Conservation (phyloP, 2,113 vertebrate genomes). For the Symphodus melops region DNA sequence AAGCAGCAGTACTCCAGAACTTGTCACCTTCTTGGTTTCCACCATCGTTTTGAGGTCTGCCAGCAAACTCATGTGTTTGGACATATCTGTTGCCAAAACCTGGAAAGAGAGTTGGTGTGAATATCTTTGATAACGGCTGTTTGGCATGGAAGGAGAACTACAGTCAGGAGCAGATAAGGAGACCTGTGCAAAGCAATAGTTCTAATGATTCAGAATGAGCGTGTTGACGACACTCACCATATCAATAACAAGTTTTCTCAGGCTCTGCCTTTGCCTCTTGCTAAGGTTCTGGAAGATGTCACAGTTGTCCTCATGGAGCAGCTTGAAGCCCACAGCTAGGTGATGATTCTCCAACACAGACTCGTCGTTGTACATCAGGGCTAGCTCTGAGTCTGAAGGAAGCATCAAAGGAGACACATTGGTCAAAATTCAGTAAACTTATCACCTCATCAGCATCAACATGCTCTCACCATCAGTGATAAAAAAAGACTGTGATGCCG, state of each 20-base stretch:
- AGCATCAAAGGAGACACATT: background rate
- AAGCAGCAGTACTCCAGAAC: slow-evolving; percentile 92
- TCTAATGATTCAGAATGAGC: background rate
- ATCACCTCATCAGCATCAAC: background rate
- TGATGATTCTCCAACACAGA: slow-evolving; percentile 96
- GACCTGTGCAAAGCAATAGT: too few species aligned
- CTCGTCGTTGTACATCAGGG: slow-evolving; percentile 96
- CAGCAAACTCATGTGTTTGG: slow-evolving; percentile 95
- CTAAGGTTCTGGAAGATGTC: slow-evolving; percentile 95
- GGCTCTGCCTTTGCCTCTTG: slow-evolving; percentile 91
- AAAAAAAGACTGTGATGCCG: background rate
- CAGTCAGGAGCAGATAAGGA: too few species aligned
- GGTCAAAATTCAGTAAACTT: background rate
- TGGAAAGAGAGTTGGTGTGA: slow-evolving; percentile 51
- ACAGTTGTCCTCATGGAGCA: slow-evolving; percentile 95
- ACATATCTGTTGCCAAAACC: slow-evolving; percentile 97
- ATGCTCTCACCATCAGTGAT: background rate
- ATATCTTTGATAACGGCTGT: background rate
- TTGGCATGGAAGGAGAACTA: background rate
- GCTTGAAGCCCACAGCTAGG: slow-evolving; percentile 94
- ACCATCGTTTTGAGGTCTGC: slow-evolving; percentile 97
- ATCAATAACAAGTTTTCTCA: slow-evolving; percentile 95
- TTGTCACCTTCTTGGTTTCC: slow-evolving; percentile 97
- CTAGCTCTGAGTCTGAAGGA: slow-evolving; percentile 91
- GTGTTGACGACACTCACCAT: slow-evolving; percentile 83